A percentile compares a stretch with the other conserved stretches of the same genome.
phyloP scores from a whole-genome alignment of 23 tunicate genomes.

The Ascidia mentula region DNA sequence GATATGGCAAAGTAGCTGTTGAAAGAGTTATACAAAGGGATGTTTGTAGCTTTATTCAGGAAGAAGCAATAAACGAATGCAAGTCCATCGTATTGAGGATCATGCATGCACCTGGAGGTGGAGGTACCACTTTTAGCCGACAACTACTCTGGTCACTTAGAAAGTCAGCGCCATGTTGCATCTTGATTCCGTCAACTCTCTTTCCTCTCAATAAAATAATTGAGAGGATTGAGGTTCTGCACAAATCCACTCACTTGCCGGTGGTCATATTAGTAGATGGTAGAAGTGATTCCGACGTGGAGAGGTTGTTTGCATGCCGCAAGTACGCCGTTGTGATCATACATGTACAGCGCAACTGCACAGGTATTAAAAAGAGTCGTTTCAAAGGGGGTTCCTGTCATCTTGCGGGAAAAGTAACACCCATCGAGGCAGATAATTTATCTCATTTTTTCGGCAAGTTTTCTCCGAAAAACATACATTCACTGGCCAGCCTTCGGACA shows the following conservation, averaged over 20 bases:
- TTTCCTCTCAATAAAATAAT: conserved; percentile 25
- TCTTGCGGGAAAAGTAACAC: conserved; percentile 17
- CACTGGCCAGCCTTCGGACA: neutral
- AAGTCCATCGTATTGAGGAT: conserved; percentile 35
- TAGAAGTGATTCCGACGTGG: conserved; percentile 36
- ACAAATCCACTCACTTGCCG: conserved; percentile 43
- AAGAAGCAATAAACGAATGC: conserved; percentile 22
- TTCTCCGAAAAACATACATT: conserved; percentile 9
- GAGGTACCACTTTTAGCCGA: conserved; percentile 70
- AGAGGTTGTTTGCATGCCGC: conserved; percentile 30
- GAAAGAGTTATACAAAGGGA: conserved; percentile 19
- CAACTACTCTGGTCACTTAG: conserved; percentile 54
- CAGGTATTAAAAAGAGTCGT: neutral
- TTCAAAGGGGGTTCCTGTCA: neutral
- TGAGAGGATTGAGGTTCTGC: conserved; percentile 27
- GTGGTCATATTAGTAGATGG: conserved; percentile 60
- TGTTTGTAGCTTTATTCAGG: neutral
- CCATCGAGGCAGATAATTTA: conserved; percentile 15
- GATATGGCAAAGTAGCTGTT: conserved; percentile 3
- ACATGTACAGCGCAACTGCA: conserved; percentile 55
- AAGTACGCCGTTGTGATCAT: conserved; percentile 42
- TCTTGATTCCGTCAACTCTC: conserved; percentile 6
- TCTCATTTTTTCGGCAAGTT: conserved; percentile 15
- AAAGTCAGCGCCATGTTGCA: conserved; percentile 52
- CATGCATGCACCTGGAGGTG: conserved; percentile 67